Percentiles rank a stretch among this genome's conserved stretches.
Conservation (phyloP, 2,113 vertebrate genomes). For the Psophia crepitans region DNA sequence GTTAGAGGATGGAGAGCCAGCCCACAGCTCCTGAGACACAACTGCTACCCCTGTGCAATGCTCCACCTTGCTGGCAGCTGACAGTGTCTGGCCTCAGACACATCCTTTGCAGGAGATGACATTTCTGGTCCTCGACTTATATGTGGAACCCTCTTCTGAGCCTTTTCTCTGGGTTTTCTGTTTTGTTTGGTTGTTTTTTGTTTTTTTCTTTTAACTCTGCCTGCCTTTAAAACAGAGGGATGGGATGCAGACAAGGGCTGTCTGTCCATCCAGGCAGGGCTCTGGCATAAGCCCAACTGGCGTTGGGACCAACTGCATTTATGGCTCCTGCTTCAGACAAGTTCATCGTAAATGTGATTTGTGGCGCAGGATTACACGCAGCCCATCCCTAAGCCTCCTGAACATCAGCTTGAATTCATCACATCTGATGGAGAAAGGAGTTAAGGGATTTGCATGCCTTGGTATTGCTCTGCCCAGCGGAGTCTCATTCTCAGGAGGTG, state of each 20-base stretch:
- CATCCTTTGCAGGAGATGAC: neutral
- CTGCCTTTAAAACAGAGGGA: neutral
- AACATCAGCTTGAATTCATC: conserved; percentile 52
- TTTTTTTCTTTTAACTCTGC: neutral
- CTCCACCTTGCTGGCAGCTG: neutral
- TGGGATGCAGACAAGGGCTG: neutral
- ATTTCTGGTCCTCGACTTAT: neutral
- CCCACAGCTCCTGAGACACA: neutral
- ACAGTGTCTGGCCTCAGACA: neutral
- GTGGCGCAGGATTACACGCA: conserved; percentile 7
- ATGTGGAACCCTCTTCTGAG: neutral
- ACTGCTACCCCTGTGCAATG: neutral
- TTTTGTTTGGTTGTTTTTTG: neutral
- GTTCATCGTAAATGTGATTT: conserved; percentile 40
- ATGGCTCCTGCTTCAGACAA: conserved; percentile 27
- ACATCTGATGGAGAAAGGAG: conserved; percentile 37
- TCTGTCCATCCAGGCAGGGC: neutral
- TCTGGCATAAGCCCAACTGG: neutral
- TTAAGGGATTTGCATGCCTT: conserved; percentile 41
- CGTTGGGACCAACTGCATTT: neutral
- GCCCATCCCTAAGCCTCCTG: conserved; percentile 38
- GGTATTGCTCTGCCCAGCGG: neutral
- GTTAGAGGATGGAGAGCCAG: neutral
- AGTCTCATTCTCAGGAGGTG: neutral
- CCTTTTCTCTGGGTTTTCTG: neutral